phyloP scores from a whole-genome alignment of 2,113 vertebrate genomes.

The Salminus brasiliensis region DNA sequence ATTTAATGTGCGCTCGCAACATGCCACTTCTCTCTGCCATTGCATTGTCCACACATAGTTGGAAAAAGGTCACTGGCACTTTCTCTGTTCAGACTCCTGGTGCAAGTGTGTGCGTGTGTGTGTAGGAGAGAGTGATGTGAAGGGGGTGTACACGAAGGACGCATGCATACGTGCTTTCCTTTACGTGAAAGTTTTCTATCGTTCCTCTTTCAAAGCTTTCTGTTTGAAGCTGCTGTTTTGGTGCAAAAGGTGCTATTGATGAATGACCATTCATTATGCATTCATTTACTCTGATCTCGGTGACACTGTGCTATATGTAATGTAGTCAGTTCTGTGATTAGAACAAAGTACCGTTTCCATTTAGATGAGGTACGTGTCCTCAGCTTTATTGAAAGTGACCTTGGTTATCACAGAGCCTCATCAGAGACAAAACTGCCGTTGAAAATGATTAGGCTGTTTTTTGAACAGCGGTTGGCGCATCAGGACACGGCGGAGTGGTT shows the following conservation, averaged over 20 bases:
- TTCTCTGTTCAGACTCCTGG: neutral
- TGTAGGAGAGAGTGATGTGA: too few species aligned
- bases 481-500: neutral
- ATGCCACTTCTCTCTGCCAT: constrained; percentile 27
- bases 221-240: neutral
- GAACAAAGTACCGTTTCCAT: constrained; percentile 8
- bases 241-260: neutral
- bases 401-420: constrained; percentile 16
- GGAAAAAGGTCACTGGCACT: constrained; percentile 8
- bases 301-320: constrained; percentile 17
- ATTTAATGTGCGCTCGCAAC: constrained; percentile 38
- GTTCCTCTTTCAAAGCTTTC: neutral
- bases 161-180: neutral
- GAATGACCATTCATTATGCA: neutral
- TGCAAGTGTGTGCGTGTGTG: neutral
- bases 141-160: neutral
- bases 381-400: constrained; percentile 12
- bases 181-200: neutral
- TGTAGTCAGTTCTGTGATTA: constrained; percentile 16
- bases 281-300: constrained; percentile 5
- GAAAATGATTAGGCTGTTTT: neutral
- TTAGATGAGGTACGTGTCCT: constrained; percentile 8
- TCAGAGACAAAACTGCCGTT: neutral
- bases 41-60: neutral
- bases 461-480: neutral